These are phyloP conservation scores for Euwallacea similis DNA, from an alignment of 1,140 invertebrate species.

Conservation along the genomic window DNA sequence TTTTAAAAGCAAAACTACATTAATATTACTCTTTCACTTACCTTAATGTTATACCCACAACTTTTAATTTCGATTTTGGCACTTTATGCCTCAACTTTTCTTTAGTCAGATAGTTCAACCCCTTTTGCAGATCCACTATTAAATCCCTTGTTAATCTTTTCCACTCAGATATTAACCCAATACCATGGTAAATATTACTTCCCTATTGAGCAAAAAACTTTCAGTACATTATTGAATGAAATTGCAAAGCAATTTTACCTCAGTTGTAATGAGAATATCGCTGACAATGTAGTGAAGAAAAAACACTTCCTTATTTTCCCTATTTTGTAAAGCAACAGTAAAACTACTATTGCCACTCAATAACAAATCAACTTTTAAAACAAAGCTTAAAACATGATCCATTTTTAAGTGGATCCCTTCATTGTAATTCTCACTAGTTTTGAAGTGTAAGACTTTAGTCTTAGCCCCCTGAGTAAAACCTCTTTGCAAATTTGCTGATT, in stretches of 20 bases:
- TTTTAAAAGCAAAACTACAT: background rate
- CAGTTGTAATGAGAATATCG: conserved; percentile 69
- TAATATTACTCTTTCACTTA: background rate
- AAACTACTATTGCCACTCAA: conserved; percentile 78
- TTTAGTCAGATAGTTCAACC: conserved; percentile 64
- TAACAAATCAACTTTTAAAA: conserved; percentile 75
- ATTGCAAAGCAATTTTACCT: conserved; percentile 55
- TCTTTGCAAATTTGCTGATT: conserved; percentile 64
- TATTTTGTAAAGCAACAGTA: conserved; percentile 74
- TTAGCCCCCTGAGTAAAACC: conserved; percentile 61
- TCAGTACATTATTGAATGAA: background rate
- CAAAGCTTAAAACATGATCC: conserved; percentile 74
- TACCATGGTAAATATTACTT: conserved; percentile 83
- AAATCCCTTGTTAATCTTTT: conserved; percentile 83
- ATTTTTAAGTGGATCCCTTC: conserved; percentile 71
- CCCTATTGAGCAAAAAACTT: conserved; percentile 55
- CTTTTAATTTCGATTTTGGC: conserved; percentile 76
- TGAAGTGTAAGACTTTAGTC: conserved; percentile 68
- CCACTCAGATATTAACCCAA: conserved; percentile 76
- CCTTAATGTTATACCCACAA: conserved; percentile 64
- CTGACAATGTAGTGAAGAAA: conserved; percentile 82
- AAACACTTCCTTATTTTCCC: conserved; percentile 75
- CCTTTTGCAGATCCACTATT: conserved; percentile 91
- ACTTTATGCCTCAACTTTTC: conserved; percentile 71
- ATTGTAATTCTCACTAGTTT: conserved; percentile 68